Evolutionary conservation across 2,113 vertebrate genomes (phyloP).

Genomic region (Taxidea taxus): DNA sequence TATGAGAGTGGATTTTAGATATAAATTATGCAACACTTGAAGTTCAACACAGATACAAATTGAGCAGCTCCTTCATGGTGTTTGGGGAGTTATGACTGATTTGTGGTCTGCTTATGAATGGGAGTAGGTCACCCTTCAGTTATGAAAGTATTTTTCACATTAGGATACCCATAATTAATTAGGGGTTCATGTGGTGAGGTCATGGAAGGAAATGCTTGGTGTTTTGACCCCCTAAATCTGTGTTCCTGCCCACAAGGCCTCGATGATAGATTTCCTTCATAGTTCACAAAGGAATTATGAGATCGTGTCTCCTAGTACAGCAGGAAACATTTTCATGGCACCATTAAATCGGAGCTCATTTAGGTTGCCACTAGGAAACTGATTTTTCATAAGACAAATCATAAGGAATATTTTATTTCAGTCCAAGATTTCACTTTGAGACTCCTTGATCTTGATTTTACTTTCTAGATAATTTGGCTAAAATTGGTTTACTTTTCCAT

Average conservation of each 20-base stretch:
- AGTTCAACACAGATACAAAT: slow-evolving; percentile 61
- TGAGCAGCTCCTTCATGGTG: slow-evolving; percentile 25
- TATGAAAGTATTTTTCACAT: slow-evolving; percentile 60
- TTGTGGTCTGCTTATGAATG: slow-evolving; percentile 59
- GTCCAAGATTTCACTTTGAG: neutral
- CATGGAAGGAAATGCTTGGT: neutral
- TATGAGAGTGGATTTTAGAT: slow-evolving; percentile 66
- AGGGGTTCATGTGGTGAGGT: slow-evolving; percentile 36
- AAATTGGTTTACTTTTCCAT: slow-evolving; percentile 47
- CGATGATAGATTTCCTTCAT: slow-evolving; percentile 23
- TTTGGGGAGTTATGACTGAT: slow-evolving; percentile 61
- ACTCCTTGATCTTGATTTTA: neutral
- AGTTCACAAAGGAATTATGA: neutral
- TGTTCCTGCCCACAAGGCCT: slow-evolving; percentile 22
- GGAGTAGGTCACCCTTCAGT: slow-evolving; percentile 27
- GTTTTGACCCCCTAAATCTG: slow-evolving; percentile 57
- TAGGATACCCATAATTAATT: slow-evolving; percentile 60
- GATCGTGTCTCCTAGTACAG: neutral
- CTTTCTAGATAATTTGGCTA: slow-evolving; percentile 40
- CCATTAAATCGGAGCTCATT: neutral
- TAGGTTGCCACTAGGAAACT: neutral
- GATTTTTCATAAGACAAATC: slow-evolving; percentile 6
- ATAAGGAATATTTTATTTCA: neutral
- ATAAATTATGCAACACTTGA: slow-evolving; percentile 73
- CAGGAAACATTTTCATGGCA: neutral